phyloP scores from a whole-genome alignment of 2,888 invertebrate species.

The Panopea generosa region DNA sequence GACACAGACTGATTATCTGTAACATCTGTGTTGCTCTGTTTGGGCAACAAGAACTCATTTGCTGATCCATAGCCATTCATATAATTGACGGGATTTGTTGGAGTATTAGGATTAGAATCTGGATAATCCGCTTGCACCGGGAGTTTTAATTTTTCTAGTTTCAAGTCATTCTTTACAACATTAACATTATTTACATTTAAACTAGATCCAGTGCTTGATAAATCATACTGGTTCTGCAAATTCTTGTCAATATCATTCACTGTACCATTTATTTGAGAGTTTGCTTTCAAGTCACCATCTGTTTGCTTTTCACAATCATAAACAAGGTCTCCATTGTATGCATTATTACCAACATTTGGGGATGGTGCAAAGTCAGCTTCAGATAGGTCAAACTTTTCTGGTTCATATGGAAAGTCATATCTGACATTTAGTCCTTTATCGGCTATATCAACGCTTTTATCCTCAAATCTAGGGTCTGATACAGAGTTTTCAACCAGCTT shows the following conservation, averaged over 20 bases:
- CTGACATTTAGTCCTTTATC: slow-evolving; percentile 31
- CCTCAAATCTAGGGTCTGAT: not conserved
- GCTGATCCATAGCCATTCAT: slow-evolving; percentile 49
- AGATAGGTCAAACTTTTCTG: slow-evolving; percentile 74
- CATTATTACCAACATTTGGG: slow-evolving; percentile 30
- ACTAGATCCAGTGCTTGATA: slow-evolving; percentile 9
- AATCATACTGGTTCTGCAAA: slow-evolving; percentile 13
- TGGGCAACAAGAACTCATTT: slow-evolving; percentile 15
- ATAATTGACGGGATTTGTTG: slow-evolving; percentile 13
- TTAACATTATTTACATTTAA: not conserved
- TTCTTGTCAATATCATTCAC: not conserved
- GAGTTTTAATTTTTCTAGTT: slow-evolving; percentile 20
- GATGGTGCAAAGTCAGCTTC: slow-evolving; percentile 78
- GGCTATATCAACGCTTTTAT: slow-evolving; percentile 8
- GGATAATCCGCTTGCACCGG: slow-evolving; percentile 55
- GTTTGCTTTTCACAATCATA: not conserved
- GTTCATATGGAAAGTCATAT: slow-evolving; percentile 72
- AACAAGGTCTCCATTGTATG: slow-evolving; percentile 35
- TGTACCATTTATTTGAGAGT: not conserved
- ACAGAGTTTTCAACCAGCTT: slow-evolving; percentile 39
- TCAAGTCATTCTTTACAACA: slow-evolving; percentile 31
- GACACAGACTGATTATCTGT: not conserved
- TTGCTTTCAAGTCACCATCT: not conserved
- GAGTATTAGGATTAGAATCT: slow-evolving; percentile 24
- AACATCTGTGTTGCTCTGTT: slow-evolving; percentile 16